Base-by-base conservation (phyloP, 2,113 vertebrate genomes). In the Charadrius vociferus region DNA sequence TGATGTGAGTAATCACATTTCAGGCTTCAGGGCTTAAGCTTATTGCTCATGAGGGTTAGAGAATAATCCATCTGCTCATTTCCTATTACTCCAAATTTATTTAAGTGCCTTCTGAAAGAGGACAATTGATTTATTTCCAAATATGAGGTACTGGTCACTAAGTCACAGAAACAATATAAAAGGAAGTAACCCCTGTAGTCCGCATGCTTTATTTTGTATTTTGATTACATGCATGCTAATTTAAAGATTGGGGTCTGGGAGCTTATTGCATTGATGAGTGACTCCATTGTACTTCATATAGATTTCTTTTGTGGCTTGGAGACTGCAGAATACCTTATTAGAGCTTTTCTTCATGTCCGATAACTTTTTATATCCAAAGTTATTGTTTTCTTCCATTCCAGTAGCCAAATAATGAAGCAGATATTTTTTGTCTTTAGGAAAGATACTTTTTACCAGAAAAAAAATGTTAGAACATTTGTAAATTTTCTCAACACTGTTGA, bases 1-100 rank as follows among this genome's bases (percentile, higher is more conserved):
- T 63, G 59, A 88, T 92, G 65, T 75, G 82, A 78, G 56, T 71
- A 95, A 95, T 86, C 83, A 89, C 39, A 72, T 92, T 93, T 95
- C 65, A 81, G 59, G 77, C 47, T 86, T 93, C 81, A 81, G 43
- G 67, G 55, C 34, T 92, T 86, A 95, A 81, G 6, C 49, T 88
- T 63, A 67, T 92, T 92, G 50, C 49, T 95, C 41, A 27, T 72
- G 65, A 94, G 74, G n/a, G 14, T 84, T 91, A 81, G 66, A 32
- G 23, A 90, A 86, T 91, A 95, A 93, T 94, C 56, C 37, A 77
- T 82, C 63, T 82, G 83, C 74, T 95, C 71, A 56, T 86, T 93
- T 91, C 26, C 30, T 82, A 83, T 75, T 71, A 84, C 5, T 91
- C 15, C 22, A 88, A 82, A 86, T 92, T 63, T 72, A 86, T 84